A percentile compares a stretch with the other conserved stretches of the same genome.
Evolutionary conservation across 2,797 vertebrate species (phyloP).

Genomic region (Tympanoctomys barrerae): DNA sequence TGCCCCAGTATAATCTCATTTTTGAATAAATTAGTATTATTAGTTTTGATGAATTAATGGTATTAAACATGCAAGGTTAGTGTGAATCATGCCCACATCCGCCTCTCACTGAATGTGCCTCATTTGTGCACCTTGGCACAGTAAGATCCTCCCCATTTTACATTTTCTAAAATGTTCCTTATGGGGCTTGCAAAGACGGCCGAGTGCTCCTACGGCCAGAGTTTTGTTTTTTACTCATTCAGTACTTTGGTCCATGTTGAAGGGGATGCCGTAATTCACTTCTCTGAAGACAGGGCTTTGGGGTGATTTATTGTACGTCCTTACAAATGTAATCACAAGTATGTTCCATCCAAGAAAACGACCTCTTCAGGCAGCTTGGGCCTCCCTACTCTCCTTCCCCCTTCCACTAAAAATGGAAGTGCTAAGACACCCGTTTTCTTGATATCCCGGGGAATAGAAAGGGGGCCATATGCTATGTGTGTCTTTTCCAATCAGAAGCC

Average conservation of each 20-base stretch:
- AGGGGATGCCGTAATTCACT: background rate
- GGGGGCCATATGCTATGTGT: background rate
- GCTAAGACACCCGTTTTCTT: background rate
- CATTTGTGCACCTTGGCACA: conserved; percentile 61
- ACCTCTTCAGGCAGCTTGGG: background rate
- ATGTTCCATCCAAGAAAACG: background rate
- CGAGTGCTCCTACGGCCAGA: background rate
- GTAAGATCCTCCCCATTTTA: conserved; percentile 31
- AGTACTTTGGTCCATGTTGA: background rate
- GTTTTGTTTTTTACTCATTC: background rate
- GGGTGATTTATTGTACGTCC: background rate
- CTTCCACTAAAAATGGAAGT: background rate
- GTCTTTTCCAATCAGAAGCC: conserved; percentile 23
- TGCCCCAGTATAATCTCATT: conserved; percentile 88
- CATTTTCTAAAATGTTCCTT: conserved; percentile 74
- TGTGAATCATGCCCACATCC: conserved; percentile 85
- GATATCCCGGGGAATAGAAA: background rate
- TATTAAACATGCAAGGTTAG: conserved; percentile 87
- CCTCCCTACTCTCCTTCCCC: background rate
- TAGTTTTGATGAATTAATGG: conserved; percentile 90
- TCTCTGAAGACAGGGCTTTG: background rate
- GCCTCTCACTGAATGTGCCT: conserved; percentile 82
- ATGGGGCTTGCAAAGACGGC: conserved; percentile 76
- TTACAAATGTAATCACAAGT: background rate
- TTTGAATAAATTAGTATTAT: conserved; percentile 89